Percentiles rank a stretch among this genome's conserved stretches.
phyloP scores from a whole-genome alignment of 1,140 invertebrate species.

The Yoshiicerus persimilis region DNA sequence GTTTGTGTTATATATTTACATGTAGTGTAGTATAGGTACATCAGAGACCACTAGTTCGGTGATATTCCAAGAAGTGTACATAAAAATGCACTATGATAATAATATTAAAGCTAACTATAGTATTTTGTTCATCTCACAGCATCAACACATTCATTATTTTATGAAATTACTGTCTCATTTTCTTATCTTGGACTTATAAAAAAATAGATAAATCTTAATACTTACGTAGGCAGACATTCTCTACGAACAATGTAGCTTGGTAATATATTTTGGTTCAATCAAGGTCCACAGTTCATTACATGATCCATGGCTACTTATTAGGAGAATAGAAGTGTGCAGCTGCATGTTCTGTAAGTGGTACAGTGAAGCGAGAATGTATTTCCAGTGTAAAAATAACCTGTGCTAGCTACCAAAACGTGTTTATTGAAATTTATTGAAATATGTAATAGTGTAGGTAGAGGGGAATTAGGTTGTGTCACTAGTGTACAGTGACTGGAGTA shows the following conservation, averaged over 20 bases:
- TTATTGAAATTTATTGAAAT: not conserved
- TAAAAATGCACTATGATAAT: not conserved
- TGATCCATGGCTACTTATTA: too few species aligned
- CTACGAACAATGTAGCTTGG: not conserved
- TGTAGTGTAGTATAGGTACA: not conserved
- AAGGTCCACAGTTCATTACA: not conserved
- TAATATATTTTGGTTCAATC: not conserved
- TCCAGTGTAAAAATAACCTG: not conserved
- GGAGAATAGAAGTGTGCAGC: not conserved
- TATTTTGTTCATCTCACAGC: not conserved
- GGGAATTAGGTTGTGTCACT: not conserved
- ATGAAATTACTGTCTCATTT: not conserved
- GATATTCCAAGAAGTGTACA: too few species aligned
- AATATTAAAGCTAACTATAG: not conserved
- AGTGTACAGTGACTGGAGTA: not conserved
- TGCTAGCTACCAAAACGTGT: not conserved
- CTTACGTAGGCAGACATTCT: not conserved
- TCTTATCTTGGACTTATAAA: not conserved
- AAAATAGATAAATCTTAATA: not conserved
- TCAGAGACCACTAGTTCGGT: not conserved
- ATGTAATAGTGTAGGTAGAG: not conserved
- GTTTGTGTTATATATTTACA: not conserved
- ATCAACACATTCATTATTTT: not conserved
- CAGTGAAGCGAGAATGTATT: not conserved
- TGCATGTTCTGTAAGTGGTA: not conserved